These are phyloP conservation scores for Pseudomugil gertrudae DNA, from an alignment of 2,797 vertebrate genomes.

Conservation along the genomic window DNA sequence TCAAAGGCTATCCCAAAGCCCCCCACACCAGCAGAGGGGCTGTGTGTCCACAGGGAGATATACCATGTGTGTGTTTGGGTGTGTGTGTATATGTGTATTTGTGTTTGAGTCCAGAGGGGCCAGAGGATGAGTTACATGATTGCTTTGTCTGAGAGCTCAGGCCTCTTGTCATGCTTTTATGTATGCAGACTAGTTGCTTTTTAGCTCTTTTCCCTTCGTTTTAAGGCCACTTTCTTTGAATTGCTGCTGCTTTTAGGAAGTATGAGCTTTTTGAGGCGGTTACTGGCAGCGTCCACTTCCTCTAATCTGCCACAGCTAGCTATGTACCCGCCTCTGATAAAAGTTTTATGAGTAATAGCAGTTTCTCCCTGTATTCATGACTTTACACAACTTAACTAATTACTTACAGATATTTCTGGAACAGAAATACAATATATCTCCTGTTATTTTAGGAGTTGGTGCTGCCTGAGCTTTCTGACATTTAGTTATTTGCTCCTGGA, in stretches of 20 bases:
- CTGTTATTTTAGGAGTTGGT: conserved; percentile 5
- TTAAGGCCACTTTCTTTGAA: conserved; percentile 57
- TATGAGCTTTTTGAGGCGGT: conserved; percentile 39
- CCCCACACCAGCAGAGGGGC: conserved; percentile 66
- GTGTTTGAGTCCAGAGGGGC: conserved; percentile 47
- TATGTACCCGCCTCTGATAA: conserved; percentile 17
- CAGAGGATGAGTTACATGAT: conserved; percentile 71
- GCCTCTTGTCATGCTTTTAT: conserved; percentile 74
- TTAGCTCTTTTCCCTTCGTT: conserved; percentile 42
- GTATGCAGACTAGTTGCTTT: conserved; percentile 53
- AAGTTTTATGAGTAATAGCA: conserved; percentile 10
- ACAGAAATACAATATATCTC: not conserved
- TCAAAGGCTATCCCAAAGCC: conserved; percentile 76
- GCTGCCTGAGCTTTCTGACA: conserved; percentile 13
- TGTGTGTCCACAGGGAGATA: conserved; percentile 55
- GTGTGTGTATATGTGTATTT: conserved; percentile 15
- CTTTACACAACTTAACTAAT: not conserved
- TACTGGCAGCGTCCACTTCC: conserved; percentile 41
- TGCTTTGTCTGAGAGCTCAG: conserved; percentile 64
- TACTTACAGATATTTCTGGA: not conserved
- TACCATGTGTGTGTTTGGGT: conserved; percentile 36
- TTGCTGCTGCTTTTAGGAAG: conserved; percentile 59
- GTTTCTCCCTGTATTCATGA: not conserved
- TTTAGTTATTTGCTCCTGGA: conserved; percentile 17
- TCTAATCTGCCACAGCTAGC: conserved; percentile 54